Percentiles rank a stretch among this genome's conserved stretches.
phyloP scores from a whole-genome alignment of 2,888 invertebrate species.

The Nemoura dubitans region DNA sequence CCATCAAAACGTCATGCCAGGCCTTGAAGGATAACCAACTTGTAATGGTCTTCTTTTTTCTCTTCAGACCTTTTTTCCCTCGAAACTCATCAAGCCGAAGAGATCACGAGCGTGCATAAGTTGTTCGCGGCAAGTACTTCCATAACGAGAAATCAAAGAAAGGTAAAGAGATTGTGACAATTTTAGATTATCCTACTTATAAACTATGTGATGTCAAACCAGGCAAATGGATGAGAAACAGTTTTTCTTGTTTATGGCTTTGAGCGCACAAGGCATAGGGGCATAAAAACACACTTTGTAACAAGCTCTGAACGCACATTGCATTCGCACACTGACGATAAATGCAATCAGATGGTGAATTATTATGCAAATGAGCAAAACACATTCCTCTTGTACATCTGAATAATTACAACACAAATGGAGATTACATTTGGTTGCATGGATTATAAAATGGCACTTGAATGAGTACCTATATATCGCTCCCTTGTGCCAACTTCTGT shows the following conservation, averaged over 20 bases:
- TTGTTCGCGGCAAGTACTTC: neutral
- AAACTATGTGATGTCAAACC: too few relatives aligned
- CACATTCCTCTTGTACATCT: neutral
- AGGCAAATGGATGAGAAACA: neutral
- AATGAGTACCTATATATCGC: neutral
- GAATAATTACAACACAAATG: neutral
- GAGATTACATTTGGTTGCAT: neutral
- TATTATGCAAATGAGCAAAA: neutral
- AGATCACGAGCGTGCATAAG: constrained; percentile 12
- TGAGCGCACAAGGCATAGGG: neutral
- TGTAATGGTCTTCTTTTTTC: neutral
- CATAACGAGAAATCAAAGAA: neutral
- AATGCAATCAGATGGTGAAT: neutral
- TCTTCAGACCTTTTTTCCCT: neutral
- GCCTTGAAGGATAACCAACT: neutral
- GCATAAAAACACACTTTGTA: neutral
- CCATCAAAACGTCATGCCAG: neutral
- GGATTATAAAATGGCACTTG: neutral
- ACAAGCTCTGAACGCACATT: neutral
- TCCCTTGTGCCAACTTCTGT: neutral
- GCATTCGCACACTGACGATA: neutral
- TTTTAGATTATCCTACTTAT: neutral
- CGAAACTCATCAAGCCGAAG: neutral
- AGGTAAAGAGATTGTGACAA: constrained; percentile 12
- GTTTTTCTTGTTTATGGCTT: neutral